Base-by-base conservation (phyloP, 2,888 invertebrate species). In the Leucozona laternaria region DNA sequence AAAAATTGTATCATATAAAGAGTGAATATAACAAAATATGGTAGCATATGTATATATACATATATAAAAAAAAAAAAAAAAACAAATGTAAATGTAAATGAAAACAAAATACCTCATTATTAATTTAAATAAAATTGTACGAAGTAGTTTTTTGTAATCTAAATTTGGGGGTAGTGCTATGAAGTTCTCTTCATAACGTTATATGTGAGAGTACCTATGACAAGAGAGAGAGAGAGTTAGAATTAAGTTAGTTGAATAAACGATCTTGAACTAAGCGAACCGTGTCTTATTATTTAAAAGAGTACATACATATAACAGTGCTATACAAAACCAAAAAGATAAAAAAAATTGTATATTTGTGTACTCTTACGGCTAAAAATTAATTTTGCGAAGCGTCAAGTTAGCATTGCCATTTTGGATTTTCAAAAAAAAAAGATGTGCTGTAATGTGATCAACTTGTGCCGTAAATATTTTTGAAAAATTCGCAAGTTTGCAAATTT, bases 191-290 rank as follows among this genome's bases (percentile, higher is more conserved):
- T 17, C 15, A 31, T 57, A 57, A n/a, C 10, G 1, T 34, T 17
- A 57, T 20, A 7, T 31, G 3, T 31, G 17, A 31, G 28, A 57
- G 28, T 17, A 22, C 31, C 4, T 7, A 28, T 28, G 13, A 55
- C n/a, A n/a, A 25, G 55, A 55, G 17, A 57, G 57, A 28, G 28
- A 25, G 55, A 55, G 17, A 57, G 57, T 17, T 34, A 57, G 17
- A 31, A 17, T 57, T 57, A 55, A 34, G 57, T 57, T 10, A 57
- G 57, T 57, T 31, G 8, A 57, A 57, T 31, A 55, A 55, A 55
- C 55, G n/a, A 55, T n/a, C 15, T 28, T 2, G 28, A 31, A 55
- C n/a, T 3, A 20, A 20, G 28, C 28, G 10, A 20, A 55, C 55
- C 55, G 31, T 25, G 28, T 55, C n/a, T 31, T 25, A 6, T 3